phyloP scores from a whole-genome alignment of 2,888 invertebrate species.

The Dyspetes luteomarginatus region DNA sequence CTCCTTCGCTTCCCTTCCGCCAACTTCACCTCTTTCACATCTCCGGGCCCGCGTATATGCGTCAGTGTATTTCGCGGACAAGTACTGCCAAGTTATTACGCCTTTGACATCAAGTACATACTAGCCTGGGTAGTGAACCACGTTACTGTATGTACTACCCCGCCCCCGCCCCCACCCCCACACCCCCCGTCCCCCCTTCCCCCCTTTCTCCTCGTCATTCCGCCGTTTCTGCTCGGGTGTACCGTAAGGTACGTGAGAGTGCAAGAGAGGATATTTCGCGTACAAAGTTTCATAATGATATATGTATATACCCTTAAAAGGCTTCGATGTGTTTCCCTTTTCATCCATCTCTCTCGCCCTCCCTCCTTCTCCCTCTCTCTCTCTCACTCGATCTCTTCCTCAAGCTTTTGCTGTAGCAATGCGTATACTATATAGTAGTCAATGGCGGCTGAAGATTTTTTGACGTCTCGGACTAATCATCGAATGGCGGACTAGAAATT shows the following conservation, averaged over 20 bases:
- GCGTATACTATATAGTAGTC: neutral
- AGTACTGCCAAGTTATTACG: constrained; percentile 76
- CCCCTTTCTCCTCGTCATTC: neutral
- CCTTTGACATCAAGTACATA: constrained; percentile 75
- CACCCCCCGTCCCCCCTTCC: neutral
- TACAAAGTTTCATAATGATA: constrained; percentile 65
- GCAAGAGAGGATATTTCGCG: constrained; percentile 48
- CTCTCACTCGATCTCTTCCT: neutral
- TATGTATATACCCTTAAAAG: constrained; percentile 37
- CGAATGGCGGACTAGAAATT: too few species aligned
- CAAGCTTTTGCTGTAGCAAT: too few species aligned
- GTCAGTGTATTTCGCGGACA: constrained; percentile 62
- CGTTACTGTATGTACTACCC: constrained; percentile 31
- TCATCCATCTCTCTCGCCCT: neutral
- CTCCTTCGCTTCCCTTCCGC: constrained; percentile 40
- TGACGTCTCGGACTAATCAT: too few species aligned
- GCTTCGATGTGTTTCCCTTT: constrained; percentile 6
- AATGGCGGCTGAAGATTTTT: too few species aligned
- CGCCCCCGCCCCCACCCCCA: neutral
- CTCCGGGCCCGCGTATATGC: constrained; percentile 16
- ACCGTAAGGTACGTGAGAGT: constrained; percentile 25
- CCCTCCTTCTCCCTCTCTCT: neutral
- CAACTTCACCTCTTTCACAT: neutral
- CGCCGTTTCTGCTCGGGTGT: neutral
- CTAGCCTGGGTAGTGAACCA: constrained; percentile 57